Percentiles rank a stretch among this genome's conserved stretches.
These are phyloP conservation scores for Temnothorax unifasciatus DNA, from an alignment of 2,888 invertebrate genomes.

Conservation along the genomic window DNA sequence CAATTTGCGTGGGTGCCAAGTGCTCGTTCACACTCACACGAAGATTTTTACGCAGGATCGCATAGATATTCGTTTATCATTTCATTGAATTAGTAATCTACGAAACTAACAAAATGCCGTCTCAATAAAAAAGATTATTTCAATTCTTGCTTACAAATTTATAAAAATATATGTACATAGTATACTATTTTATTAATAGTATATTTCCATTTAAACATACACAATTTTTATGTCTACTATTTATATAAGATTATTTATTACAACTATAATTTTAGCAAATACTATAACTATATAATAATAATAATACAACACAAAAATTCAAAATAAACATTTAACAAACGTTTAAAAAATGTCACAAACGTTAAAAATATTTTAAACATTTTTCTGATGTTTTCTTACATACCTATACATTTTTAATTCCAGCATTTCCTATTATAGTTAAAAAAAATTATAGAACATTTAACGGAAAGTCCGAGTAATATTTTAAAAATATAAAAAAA, in stretches of 20 bases:
- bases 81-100: background rate
- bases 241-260: background rate
- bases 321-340: background rate
- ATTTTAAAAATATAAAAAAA: background rate
- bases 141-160: background rate
- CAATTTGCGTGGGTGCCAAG: conserved; percentile 47
- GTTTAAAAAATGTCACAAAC: background rate
- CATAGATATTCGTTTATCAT: background rate
- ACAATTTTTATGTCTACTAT: background rate
- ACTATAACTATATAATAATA: background rate
- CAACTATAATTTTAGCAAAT: background rate
- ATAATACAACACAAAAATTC: background rate
- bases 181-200: background rate
- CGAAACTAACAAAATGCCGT: background rate
- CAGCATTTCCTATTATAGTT: background rate
- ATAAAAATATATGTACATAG: background rate
- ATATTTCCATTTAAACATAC: background rate
- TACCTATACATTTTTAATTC: background rate
- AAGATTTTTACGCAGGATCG: conserved; percentile 20
- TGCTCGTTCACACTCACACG: conserved; percentile 23
- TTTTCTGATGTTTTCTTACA: background rate
- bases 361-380: background rate
- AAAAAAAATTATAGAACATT: background rate
- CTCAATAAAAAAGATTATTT: background rate
- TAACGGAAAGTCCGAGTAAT: background rate